phyloP scores from a whole-genome alignment of 2,888 invertebrate genomes.

The Ennomos quercinarius region DNA sequence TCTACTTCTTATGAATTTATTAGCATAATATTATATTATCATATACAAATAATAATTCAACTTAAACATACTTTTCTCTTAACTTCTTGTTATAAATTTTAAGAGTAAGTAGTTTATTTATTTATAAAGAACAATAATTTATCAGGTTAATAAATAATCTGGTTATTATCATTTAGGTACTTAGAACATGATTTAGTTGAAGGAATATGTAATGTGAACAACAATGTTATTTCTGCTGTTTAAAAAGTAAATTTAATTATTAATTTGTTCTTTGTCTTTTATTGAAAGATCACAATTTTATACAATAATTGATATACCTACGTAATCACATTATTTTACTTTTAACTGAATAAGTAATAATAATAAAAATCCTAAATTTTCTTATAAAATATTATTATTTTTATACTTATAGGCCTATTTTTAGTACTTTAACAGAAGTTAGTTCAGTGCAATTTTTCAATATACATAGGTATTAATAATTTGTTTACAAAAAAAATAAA shows the following conservation, averaged over 20 bases:
- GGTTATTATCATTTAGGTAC: conserved; percentile 14
- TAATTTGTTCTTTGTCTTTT: conserved; percentile 52
- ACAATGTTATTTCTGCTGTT: background rate
- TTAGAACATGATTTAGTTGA: conserved; percentile 7
- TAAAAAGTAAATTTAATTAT: conserved; percentile 38
- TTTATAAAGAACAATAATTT: conserved; percentile 47
- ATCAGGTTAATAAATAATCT: conserved; percentile 28
- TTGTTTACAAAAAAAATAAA: background rate
- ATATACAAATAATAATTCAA: conserved; percentile 23
- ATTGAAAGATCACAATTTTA: conserved; percentile 43
- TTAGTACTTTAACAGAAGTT: background rate
- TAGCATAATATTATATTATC: background rate
- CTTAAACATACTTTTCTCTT: conserved; percentile 75
- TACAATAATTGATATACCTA: too few relatives aligned
- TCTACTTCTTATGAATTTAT: conserved; percentile 27
- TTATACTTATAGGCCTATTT: too few relatives aligned
- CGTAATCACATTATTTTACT: too few relatives aligned
- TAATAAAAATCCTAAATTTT: too few relatives aligned
- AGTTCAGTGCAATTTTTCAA: conserved; percentile 10
- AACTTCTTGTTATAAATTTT: conserved; percentile 64
- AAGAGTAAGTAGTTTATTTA: conserved; percentile 74
- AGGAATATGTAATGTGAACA: background rate
- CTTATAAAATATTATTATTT: too few relatives aligned
- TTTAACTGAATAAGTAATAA: background rate
- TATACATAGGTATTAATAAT: too few relatives aligned